phyloP scores from a whole-genome alignment of 2,797 vertebrate genomes.

The Propithecus perrieri region DNA sequence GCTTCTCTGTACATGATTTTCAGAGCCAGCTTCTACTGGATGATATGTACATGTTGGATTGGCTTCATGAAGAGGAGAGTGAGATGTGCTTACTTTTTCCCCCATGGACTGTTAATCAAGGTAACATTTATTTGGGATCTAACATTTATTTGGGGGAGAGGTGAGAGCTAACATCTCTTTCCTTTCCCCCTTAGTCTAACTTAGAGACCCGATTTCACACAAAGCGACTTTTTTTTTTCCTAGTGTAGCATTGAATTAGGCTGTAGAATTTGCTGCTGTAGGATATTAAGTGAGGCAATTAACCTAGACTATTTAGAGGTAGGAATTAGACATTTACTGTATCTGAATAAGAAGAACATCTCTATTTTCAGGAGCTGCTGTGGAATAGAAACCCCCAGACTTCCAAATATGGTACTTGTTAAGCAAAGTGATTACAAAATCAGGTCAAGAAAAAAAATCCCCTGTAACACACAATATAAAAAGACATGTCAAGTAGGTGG shows the following conservation, averaged over 20 bases:
- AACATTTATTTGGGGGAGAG: constrained; percentile 41
- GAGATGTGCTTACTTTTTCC: neutral
- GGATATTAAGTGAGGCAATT: constrained; percentile 74
- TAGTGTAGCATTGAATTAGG: constrained; percentile 58
- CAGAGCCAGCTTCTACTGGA: neutral
- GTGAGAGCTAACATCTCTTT: neutral
- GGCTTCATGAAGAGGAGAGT: neutral
- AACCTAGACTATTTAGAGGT: constrained; percentile 75
- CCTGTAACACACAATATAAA: constrained; percentile 56
- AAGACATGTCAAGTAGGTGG: constrained; percentile 25
- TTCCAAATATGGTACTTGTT: constrained; percentile 68
- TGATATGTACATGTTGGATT: neutral
- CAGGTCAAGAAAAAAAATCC: constrained; percentile 67
- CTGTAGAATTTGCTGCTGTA: constrained; percentile 63
- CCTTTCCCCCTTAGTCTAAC: neutral
- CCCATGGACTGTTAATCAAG: neutral
- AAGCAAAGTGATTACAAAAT: constrained; percentile 73
- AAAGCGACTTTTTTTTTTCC: constrained; percentile 40
- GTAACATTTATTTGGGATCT: constrained; percentile 43
- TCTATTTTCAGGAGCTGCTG: constrained; percentile 73
- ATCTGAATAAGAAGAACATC: constrained; percentile 70
- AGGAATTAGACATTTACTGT: constrained; percentile 65
- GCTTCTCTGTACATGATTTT: neutral
- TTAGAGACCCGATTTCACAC: constrained; percentile 40
- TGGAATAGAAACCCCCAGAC: constrained; percentile 64